Base-by-base conservation (phyloP, 1,140 invertebrate species). In the Geopemphigus sp. region DNA sequence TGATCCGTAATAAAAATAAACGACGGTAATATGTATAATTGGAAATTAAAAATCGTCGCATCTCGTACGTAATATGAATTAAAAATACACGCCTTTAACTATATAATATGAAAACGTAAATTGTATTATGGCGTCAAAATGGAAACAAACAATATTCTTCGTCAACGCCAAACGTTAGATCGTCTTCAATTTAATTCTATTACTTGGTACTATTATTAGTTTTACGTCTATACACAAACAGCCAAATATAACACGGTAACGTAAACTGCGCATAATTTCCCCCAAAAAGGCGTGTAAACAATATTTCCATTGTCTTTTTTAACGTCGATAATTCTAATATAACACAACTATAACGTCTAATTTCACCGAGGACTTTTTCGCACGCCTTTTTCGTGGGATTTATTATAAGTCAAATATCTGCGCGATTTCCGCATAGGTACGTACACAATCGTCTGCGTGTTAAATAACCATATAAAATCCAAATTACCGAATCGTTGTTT, bases 331-430 rank as follows among this genome's bases (percentile, higher is more conserved):
- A 45, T 22, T 6, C 32, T 66, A 47, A 8, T 26, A 19, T 50
- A 50, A 50, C 47, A 50, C 12, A 50, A 50, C 22, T 68, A 50
- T 17, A 68, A 68, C n/a, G 26, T 50, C 14, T 17, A 68, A 50
- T 68, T 68, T 68, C 66, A 68, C 66, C 45, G 50, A 50, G 22
- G 66, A 47, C 45, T 68, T 26, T 47, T 64, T 68, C n/a, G 22
- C 66, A 68, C 66, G 3, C 66, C 66, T 68, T 68, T 68, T 68
- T 68, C 39, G 39, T 68, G 45, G 45, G 66, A 68, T 68, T 47
- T 24, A 68, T 50, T 24, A 15, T 8, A 68, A n/a, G n/a, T n/a
- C 12, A 32, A 29, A 10, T 68, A 47, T 68, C 22, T 47, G n/a
- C 47, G 22, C 50, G 10, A 68, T 24, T 50, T 68, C 66, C 45